Evolutionary conservation across 2,797 vertebrate genomes (phyloP).

Genomic region (Poeciliopsis turneri): DNA sequence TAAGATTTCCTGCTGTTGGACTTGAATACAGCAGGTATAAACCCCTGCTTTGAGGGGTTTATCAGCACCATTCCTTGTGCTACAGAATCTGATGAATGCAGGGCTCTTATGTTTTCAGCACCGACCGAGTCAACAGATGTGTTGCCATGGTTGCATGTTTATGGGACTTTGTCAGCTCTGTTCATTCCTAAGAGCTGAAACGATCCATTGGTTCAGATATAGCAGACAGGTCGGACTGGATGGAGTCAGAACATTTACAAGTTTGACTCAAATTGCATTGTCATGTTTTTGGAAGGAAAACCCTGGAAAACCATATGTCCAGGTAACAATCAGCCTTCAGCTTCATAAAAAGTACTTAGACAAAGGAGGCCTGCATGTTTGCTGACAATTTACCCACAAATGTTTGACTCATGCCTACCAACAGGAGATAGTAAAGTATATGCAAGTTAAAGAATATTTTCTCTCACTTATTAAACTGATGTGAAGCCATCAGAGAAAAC

Average conservation of each 20-base stretch:
- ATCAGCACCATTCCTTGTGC: neutral
- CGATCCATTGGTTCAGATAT: neutral
- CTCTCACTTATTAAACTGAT: neutral
- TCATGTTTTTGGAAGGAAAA: neutral
- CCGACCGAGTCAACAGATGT: neutral
- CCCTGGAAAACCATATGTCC: neutral
- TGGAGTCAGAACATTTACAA: neutral
- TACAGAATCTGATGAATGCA: neutral
- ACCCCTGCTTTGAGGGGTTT: neutral
- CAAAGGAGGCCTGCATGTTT: neutral
- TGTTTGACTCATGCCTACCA: neutral
- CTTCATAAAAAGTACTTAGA: neutral
- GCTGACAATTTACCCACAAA: neutral
- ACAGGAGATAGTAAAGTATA: neutral
- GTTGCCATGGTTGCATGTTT: neutral
- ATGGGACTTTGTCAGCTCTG: neutral
- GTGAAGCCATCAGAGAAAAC: neutral
- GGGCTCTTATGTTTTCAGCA: neutral
- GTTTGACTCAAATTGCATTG: neutral
- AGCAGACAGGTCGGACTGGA: neutral
- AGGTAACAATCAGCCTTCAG: neutral
- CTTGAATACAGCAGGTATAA: neutral
- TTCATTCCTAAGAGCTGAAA: neutral
- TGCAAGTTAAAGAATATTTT: neutral
- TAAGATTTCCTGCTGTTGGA: neutral